These are phyloP conservation scores for Teleopsis dalmanni DNA, from an alignment of 1,140 invertebrate genomes.

Conservation along the genomic window DNA sequence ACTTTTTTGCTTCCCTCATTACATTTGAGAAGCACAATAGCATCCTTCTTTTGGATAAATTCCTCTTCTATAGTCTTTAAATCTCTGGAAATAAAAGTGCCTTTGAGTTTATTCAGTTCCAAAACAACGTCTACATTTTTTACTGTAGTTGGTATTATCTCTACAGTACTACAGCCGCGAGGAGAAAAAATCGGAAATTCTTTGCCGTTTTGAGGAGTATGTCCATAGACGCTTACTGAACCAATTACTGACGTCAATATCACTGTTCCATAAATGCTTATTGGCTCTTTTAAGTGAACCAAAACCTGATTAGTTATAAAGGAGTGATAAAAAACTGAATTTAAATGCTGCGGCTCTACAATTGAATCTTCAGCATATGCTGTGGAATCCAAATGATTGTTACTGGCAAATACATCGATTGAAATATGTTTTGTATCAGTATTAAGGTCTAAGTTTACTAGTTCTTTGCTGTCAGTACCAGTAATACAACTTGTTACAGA, in stretches of 20 bases:
- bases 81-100: constrained; percentile 19
- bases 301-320: constrained; percentile 15
- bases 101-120: constrained; percentile 19
- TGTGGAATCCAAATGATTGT: too few relatives aligned
- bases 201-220: constrained; percentile 16
- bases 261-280: constrained; percentile 45
- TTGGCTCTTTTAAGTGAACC: constrained; percentile 11
- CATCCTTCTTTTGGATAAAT: constrained; percentile 23
- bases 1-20: constrained; percentile 20
- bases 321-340: constrained; percentile 16
- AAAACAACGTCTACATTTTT: constrained; percentile 22
- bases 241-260: constrained; percentile 41
- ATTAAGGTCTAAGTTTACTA: too few relatives aligned
- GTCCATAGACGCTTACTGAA: constrained; percentile 40
- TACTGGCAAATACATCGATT: too few relatives aligned
- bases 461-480: too few relatives aligned
- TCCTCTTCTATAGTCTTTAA: constrained; percentile 19
- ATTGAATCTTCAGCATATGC: too few relatives aligned
- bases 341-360: too few relatives aligned
- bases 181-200: constrained; percentile 46
- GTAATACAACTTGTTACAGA: too few relatives aligned
- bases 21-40: constrained; percentile 29
- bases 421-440: too few relatives aligned
- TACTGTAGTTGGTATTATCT: constrained; percentile 22
- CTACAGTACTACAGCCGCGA: constrained; percentile 45